Conservation (phyloP, 23 tunicate genomes). For the Ascidia mentula region DNA sequence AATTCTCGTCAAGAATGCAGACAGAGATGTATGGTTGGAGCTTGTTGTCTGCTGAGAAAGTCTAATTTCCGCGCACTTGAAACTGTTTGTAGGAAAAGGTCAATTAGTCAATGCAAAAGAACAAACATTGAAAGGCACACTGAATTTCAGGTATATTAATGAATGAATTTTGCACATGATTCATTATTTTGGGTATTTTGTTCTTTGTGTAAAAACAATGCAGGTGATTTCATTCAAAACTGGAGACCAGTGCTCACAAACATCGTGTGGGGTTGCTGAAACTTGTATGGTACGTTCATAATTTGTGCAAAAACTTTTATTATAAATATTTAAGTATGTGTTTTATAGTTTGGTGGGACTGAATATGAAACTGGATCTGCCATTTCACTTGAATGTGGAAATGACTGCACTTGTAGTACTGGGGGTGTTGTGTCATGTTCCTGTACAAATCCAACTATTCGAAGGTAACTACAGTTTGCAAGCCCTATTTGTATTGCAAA, state of each 20-base stretch:
- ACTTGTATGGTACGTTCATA: conserved; percentile 20
- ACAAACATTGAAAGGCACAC: conserved; percentile 31
- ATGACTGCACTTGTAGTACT: conserved; percentile 33
- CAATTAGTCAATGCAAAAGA: conserved; percentile 75
- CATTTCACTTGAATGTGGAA: conserved; percentile 45
- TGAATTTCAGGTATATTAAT: conserved; percentile 22
- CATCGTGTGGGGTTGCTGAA: neutral
- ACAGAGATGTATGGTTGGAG: conserved; percentile 63
- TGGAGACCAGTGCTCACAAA: conserved; percentile 16
- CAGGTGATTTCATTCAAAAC: conserved; percentile 24
- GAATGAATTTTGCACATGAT: neutral
- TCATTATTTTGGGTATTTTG: neutral
- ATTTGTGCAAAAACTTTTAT: neutral
- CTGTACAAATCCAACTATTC: conserved; percentile 21
- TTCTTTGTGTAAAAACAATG: neutral
- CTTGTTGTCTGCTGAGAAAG: conserved; percentile 51
- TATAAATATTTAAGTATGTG: neutral
- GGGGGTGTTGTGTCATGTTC: conserved; percentile 51
- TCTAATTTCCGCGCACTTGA: conserved; percentile 1
- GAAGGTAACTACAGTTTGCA: conserved; percentile 34
- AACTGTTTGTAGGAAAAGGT: conserved; percentile 21
- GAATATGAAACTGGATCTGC: conserved; percentile 9
- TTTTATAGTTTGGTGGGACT: conserved; percentile 32
- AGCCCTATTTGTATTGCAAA: no score
- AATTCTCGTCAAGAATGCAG: conserved; percentile 61